phyloP scores from a whole-genome alignment of 1,140 invertebrate species.

The Orius laevigatus region DNA sequence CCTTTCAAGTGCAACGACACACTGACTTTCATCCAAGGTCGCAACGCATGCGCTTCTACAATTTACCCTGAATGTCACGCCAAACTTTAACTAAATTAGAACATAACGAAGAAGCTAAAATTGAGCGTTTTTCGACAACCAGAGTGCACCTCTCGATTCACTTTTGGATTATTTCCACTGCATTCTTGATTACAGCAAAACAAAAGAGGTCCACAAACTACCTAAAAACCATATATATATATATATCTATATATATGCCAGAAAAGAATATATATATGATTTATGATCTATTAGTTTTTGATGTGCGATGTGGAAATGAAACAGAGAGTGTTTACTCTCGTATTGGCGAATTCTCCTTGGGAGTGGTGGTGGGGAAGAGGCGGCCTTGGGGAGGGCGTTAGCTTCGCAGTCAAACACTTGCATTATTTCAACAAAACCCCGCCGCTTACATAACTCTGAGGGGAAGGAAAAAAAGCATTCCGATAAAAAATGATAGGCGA shows the following conservation, averaged over 20 bases:
- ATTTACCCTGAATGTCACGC: not conserved
- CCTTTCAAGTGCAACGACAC: constrained; percentile 16
- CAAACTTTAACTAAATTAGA: not conserved
- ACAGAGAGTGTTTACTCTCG: constrained; percentile 1
- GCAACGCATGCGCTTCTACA: constrained; percentile 9
- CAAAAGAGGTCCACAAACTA: too few species aligned
- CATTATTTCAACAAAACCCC: constrained; percentile 1
- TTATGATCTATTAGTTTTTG: too few species aligned
- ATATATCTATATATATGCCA: too few species aligned
- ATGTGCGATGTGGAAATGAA: not conserved
- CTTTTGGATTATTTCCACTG: too few species aligned
- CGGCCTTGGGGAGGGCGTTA: constrained; percentile 14
- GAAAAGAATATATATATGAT: too few species aligned
- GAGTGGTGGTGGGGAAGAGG: not conserved
- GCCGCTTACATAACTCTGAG: constrained; percentile 7
- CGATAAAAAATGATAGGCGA: too few species aligned
- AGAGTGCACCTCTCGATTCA: too few species aligned
- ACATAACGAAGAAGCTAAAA: too few species aligned
- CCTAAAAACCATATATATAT: too few species aligned
- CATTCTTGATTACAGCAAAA: too few species aligned
- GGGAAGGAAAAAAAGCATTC: not conserved
- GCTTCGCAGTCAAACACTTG: constrained; percentile 7
- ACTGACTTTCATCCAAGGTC: constrained; percentile 16
- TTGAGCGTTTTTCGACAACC: too few species aligned
- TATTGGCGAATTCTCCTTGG: not conserved